phyloP scores from a whole-genome alignment of 2,888 invertebrate genomes.

The Chrysomela aeneicollis region DNA sequence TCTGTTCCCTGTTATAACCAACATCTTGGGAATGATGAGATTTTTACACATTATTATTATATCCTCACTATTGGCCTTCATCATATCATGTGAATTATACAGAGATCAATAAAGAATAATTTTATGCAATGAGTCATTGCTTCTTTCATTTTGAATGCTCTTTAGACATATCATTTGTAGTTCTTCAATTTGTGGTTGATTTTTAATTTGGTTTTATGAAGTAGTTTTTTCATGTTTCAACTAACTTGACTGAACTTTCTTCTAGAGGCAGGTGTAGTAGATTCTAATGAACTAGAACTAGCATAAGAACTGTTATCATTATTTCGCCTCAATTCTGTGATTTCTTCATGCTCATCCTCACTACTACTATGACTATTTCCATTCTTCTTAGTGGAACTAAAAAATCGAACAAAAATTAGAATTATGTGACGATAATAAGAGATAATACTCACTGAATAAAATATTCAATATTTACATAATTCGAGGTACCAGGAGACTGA shows the following conservation, averaged over 20 bases:
- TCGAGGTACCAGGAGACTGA: conserved; percentile 83
- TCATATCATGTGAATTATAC: too few species aligned
- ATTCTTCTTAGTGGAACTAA: conserved; percentile 50
- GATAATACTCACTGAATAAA: conserved; percentile 76
- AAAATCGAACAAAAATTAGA: conserved; percentile 14
- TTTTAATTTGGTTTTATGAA: too few species aligned
- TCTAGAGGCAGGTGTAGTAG: conserved; percentile 61
- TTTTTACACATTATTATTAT: too few species aligned
- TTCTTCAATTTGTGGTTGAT: too few species aligned
- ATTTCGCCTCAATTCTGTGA: conserved; percentile 58
- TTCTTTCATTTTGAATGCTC: too few species aligned
- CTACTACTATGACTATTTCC: conserved; percentile 53
- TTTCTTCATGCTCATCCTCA: conserved; percentile 60
- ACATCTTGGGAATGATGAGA: too few species aligned
- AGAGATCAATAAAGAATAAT: too few species aligned
- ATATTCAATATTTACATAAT: conserved; percentile 93
- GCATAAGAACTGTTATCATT: conserved; percentile 61
- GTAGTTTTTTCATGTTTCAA: too few species aligned
- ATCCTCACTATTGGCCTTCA: too few species aligned
- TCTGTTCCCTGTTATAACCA: too few species aligned
- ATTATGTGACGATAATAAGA: background rate
- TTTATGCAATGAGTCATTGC: too few species aligned
- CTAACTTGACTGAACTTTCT: conserved; percentile 57
- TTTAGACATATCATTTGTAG: too few species aligned
- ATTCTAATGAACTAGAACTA: conserved; percentile 63